Conservation (phyloP, 1,140 invertebrate species). For the Elymnias hypermnestra region DNA sequence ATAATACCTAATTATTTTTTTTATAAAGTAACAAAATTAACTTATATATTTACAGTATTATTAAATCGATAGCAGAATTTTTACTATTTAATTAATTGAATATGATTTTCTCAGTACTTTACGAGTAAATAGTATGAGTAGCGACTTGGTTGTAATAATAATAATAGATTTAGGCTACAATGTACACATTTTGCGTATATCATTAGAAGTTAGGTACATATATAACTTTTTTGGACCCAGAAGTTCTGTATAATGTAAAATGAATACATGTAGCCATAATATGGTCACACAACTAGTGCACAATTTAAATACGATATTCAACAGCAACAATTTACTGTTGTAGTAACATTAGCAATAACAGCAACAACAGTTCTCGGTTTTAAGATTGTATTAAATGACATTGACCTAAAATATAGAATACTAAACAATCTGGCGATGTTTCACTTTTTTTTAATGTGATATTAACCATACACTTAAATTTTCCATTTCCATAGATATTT, state of each 20-base stretch:
- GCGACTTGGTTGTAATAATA: constrained; percentile 1
- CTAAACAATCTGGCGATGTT: no score
- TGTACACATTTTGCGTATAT: constrained; percentile 1
- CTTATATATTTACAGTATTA: constrained; percentile 74
- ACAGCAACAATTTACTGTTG: no score
- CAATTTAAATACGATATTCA: no score
- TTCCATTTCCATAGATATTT: no score
- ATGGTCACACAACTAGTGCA: no score
- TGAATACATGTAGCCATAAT: not conserved
- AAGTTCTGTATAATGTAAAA: not conserved
- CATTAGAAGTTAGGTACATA: not conserved
- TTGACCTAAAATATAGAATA: not conserved
- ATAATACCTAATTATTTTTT: constrained; percentile 74
- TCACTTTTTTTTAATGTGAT: no score
- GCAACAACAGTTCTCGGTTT: not conserved
- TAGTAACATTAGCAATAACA: constrained; percentile 2
- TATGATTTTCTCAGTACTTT: constrained; percentile 26
- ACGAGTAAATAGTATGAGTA: constrained; percentile 17
- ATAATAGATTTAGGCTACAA: no score
- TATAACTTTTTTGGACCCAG: no score
- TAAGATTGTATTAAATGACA: not conserved
- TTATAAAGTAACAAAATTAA: constrained; percentile 75
- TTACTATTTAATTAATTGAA: constrained; percentile 59
- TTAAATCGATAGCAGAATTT: constrained; percentile 68
- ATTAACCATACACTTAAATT: no score